A percentile compares a stretch with the other conserved stretches of the same genome.
These are phyloP conservation scores for Phoenicopterus ruber DNA, from an alignment of 2,113 vertebrate species.

Conservation along the genomic window DNA sequence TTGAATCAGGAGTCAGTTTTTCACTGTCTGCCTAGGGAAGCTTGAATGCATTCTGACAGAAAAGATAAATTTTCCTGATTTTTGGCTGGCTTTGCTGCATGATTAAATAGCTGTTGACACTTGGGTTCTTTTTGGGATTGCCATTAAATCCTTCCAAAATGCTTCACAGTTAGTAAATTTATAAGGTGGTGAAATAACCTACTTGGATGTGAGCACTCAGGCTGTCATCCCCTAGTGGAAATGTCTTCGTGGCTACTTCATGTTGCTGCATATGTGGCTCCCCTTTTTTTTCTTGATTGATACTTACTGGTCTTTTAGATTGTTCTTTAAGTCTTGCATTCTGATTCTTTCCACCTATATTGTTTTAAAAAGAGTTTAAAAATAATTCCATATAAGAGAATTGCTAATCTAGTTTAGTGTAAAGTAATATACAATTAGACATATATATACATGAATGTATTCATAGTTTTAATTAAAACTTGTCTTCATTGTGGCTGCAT, in stretches of 20 bases:
- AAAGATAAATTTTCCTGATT: neutral
- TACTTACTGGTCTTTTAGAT: neutral
- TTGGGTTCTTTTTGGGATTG: neutral
- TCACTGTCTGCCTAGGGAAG: neutral
- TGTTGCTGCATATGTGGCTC: neutral
- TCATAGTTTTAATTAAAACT: neutral
- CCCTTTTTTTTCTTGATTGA: neutral
- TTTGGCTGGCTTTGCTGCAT: neutral
- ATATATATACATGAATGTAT: neutral
- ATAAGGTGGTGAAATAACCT: neutral
- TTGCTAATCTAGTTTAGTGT: neutral
- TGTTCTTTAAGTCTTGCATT: neutral
- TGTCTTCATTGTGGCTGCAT: neutral
- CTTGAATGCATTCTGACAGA: neutral
- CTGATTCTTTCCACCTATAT: neutral
- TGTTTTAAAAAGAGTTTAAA: neutral
- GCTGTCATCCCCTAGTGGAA: neutral
- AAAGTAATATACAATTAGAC: neutral
- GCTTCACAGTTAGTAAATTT: neutral
- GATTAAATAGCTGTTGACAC: slow-evolving; percentile 38
- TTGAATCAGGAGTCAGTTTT: neutral
- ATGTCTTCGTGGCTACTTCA: neutral
- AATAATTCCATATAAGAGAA: neutral
- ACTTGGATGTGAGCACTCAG: neutral
- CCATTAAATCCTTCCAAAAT: slow-evolving; percentile 6